Evolutionary conservation across 2,797 vertebrate species (phyloP).

Genomic region (Loris lydekkerianus): DNA sequence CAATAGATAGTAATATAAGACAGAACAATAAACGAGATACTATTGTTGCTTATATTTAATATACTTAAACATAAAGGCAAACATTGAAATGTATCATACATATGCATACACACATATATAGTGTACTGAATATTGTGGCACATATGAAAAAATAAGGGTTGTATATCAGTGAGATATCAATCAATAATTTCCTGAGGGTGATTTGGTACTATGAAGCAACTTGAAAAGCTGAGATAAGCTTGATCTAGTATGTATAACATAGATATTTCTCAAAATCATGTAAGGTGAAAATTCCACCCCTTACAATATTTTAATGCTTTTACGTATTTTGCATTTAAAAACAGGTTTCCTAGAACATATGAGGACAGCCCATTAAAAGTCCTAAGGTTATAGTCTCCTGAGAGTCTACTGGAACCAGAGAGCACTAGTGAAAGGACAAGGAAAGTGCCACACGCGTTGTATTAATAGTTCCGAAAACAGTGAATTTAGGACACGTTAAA

Average conservation of each 20-base stretch:
- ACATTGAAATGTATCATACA: not conserved
- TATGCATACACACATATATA: not conserved
- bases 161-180: not conserved
- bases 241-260: not conserved
- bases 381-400: not conserved
- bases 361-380: conserved; percentile 23
- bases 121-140: not conserved
- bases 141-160: not conserved
- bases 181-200: not conserved
- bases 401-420: conserved; percentile 24
- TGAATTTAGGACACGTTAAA: conserved; percentile 82
- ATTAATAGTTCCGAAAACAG: conserved; percentile 36
- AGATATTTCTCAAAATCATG: conserved; percentile 9
- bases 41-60: not conserved
- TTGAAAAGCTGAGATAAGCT: not conserved
- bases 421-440: conserved; percentile 60
- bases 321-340: conserved; percentile 35
- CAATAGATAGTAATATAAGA: not conserved
- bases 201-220: not conserved
- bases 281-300: not conserved
- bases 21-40: not conserved
- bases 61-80: not conserved
- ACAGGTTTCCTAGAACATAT: not conserved
- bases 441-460: not conserved
- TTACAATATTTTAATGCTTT: conserved; percentile 43